A percentile compares a stretch with the other conserved stretches of the same genome.
phyloP scores from a whole-genome alignment of 2,888 invertebrate genomes.

The Heteropelma amictum region DNA sequence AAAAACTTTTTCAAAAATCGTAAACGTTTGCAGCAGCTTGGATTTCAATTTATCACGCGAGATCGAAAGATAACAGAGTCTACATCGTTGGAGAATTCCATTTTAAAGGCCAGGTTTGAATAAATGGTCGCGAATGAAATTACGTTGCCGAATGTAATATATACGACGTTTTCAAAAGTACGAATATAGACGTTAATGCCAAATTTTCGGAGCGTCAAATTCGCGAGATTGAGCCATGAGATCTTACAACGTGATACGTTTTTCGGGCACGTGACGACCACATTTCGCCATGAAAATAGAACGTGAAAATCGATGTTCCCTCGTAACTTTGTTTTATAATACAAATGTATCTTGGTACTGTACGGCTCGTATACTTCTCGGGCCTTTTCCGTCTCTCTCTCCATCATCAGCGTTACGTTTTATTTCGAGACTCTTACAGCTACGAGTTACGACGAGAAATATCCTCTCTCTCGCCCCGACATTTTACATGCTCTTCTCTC shows the following conservation, averaged over 20 bases:
- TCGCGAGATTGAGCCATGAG: neutral
- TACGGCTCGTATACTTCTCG: neutral
- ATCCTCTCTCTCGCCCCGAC: constrained; percentile 1
- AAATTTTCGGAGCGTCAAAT: too few species aligned
- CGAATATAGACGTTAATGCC: too few species aligned
- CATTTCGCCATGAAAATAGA: neutral
- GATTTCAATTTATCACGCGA: too few species aligned
- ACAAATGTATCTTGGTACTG: neutral
- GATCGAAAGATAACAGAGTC: too few species aligned
- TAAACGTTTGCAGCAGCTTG: neutral
- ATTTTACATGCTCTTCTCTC: neutral
- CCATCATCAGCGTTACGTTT: constrained; percentile 16
- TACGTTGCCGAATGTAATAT: too few species aligned
- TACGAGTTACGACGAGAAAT: constrained; percentile 26
- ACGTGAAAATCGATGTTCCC: neutral
- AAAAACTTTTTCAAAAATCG: neutral
- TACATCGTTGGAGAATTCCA: too few species aligned
- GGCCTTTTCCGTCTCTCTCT: too few species aligned
- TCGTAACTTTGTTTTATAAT: constrained; percentile 4
- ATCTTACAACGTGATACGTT: neutral
- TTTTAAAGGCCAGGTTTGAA: too few species aligned
- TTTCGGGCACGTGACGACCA: neutral
- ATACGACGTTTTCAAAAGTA: too few species aligned
- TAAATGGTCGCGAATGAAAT: too few species aligned
- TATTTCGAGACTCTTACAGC: constrained; percentile 8